Evolutionary conservation across 2,113 vertebrate species (phyloP).

Genomic region (Columbina picui): DNA sequence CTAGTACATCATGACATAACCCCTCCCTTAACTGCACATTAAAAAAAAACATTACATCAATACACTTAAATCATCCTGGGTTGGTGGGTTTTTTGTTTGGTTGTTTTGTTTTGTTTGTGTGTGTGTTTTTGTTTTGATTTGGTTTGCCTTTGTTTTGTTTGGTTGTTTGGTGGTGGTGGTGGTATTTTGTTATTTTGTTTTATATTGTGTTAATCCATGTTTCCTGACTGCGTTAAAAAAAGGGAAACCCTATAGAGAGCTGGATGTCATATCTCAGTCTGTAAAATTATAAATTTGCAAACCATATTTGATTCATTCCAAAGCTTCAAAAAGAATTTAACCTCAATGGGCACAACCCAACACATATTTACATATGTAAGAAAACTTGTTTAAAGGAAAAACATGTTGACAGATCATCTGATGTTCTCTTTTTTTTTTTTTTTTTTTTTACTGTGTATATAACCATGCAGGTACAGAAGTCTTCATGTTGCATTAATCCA

Average conservation of each 20-base stretch:
- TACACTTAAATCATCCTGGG: neutral
- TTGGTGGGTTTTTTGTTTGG: neutral
- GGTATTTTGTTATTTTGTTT: neutral
- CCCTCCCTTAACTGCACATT: neutral
- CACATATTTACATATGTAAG: neutral
- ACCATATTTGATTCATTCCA: neutral
- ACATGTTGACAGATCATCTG: neutral
- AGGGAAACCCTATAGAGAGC: neutral
- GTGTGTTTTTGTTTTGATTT: no score
- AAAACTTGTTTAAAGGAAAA: neutral
- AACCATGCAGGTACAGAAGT: neutral
- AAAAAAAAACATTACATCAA: constrained; percentile 36
- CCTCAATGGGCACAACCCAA: neutral
- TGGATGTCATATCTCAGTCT: neutral
- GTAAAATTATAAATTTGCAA: neutral
- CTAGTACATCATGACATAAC: constrained; percentile 6
- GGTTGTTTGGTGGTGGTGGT: no score
- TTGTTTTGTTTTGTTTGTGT: no score
- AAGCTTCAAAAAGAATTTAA: neutral
- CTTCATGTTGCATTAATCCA: neutral
- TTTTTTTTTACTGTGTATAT: neutral
- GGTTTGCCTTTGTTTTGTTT: no score
- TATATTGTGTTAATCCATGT: neutral
- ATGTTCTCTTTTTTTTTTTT: neutral
- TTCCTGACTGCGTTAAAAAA: neutral